These are phyloP conservation scores for Oenanthe melanoleuca DNA, from an alignment of 2,113 vertebrate species.

Conservation along the genomic window DNA sequence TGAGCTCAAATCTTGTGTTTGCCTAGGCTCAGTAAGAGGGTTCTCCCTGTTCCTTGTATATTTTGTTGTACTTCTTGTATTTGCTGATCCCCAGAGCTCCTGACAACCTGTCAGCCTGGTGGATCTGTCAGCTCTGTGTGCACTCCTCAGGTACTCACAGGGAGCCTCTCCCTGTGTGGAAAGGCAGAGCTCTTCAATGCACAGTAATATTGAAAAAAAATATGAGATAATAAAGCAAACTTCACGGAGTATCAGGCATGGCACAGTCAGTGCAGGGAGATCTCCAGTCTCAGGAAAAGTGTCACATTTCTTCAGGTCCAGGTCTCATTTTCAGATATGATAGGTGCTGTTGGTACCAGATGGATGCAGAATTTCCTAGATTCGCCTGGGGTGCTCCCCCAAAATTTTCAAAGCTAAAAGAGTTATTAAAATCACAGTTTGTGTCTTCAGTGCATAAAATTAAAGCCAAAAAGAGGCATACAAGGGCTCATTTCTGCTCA, in stretches of 20 bases:
- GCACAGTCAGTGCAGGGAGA: not conserved
- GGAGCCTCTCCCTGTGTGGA: not conserved
- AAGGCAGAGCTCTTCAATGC: not conserved
- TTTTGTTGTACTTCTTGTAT: not conserved
- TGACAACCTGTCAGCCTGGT: not conserved
- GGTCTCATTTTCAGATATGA: not conserved
- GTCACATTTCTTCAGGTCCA: not conserved
- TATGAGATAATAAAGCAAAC: not conserved
- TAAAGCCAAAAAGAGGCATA: not conserved
- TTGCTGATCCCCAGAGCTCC: not conserved
- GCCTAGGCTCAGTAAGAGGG: not conserved
- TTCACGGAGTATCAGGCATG: not conserved
- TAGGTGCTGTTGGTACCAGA: not conserved
- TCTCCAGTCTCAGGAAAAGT: not conserved
- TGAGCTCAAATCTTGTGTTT: not conserved
- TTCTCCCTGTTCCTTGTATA: not conserved
- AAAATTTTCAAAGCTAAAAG: not conserved
- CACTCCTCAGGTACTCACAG: not conserved
- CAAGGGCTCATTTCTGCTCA: not conserved
- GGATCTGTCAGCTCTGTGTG: not conserved
- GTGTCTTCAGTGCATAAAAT: not conserved
- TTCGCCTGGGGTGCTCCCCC: not conserved
- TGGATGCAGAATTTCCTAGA: not conserved
- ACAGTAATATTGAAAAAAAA: not conserved
- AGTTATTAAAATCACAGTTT: not conserved